Percentiles rank a stretch among this genome's conserved stretches.
These are phyloP conservation scores for Porites evermanni DNA, from an alignment of 92 coral and sea anemone species.

Conservation along the genomic window DNA sequence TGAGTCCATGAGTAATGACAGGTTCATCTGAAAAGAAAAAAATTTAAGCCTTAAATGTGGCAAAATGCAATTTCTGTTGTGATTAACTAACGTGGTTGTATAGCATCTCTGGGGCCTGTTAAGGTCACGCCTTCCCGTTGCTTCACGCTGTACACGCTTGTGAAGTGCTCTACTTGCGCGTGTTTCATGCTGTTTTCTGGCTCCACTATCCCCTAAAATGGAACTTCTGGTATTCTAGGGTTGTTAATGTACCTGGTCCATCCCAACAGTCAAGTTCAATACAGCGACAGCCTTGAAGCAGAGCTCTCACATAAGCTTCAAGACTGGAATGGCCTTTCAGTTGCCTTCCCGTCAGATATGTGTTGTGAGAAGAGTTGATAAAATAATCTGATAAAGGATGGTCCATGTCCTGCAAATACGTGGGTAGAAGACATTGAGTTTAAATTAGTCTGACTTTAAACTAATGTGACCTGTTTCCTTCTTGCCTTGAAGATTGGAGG, in stretches of 20 bases:
- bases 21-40: slow-evolving; percentile 72
- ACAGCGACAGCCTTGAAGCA: slow-evolving; percentile 90
- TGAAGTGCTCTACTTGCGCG: too few species aligned
- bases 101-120: too few species aligned
- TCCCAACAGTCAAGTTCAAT: slow-evolving; percentile 92
- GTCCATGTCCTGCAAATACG: slow-evolving; percentile 76
- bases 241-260: slow-evolving; percentile 73
- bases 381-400: slow-evolving; percentile 82
- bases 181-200: too few species aligned
- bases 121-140: too few species aligned
- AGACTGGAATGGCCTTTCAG: slow-evolving; percentile 88
- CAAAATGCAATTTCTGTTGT: background rate
- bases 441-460: too few species aligned
- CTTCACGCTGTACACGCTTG: too few species aligned
- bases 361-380: slow-evolving; percentile 91
- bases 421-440: background rate
- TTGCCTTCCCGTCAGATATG: slow-evolving; percentile 87
- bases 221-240: too few species aligned
- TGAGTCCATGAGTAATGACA: slow-evolving; percentile 86
- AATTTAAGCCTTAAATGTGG: background rate
- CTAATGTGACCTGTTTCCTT: too few species aligned
- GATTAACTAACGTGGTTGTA: too few species aligned
- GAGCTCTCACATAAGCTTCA: slow-evolving; percentile 87
- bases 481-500: too few species aligned
- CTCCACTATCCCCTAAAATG: too few species aligned